These are phyloP conservation scores for Amia ocellicauda DNA, from an alignment of 2,113 vertebrate genomes.

Conservation along the genomic window DNA sequence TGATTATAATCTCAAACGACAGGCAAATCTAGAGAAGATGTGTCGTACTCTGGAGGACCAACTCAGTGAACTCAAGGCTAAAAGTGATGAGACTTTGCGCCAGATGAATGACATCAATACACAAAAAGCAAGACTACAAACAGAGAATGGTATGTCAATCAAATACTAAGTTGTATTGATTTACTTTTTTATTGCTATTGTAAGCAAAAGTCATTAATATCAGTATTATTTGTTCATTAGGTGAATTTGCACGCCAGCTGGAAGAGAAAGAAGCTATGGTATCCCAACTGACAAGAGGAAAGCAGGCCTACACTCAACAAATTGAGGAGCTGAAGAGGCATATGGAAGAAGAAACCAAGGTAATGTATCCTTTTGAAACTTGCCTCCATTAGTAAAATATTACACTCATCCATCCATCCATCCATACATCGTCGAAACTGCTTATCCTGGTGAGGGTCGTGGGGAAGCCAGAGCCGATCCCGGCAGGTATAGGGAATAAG, in stretches of 20 bases:
- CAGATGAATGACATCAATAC: slow-evolving; percentile 71
- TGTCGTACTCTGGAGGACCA: slow-evolving; percentile 68
- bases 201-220: too few relatives aligned
- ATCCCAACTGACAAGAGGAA: slow-evolving; percentile 17
- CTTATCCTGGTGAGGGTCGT: too few relatives aligned
- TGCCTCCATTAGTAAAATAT: background rate
- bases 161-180: background rate
- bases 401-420: too few relatives aligned
- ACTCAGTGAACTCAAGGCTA: slow-evolving; percentile 60
- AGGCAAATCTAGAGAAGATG: slow-evolving; percentile 70
- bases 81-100: slow-evolving; percentile 79
- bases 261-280: slow-evolving; percentile 17
- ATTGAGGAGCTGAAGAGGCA: slow-evolving; percentile 22
- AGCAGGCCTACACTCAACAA: slow-evolving; percentile 17
- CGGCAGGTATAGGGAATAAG: too few relatives aligned
- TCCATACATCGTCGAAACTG: too few relatives aligned
- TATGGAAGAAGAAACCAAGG: slow-evolving; percentile 19
- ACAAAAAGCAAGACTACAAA: slow-evolving; percentile 78
- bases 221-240: background rate
- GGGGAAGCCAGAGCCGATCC: too few relatives aligned
- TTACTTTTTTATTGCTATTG: too few relatives aligned
- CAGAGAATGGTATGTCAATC: background rate
- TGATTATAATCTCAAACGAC: too few relatives aligned
- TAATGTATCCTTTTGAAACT: background rate
- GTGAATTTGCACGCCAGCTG: slow-evolving; percentile 13